These are phyloP conservation scores for Microtus oregoni DNA, from an alignment of 2,113 vertebrate species.

Conservation along the genomic window DNA sequence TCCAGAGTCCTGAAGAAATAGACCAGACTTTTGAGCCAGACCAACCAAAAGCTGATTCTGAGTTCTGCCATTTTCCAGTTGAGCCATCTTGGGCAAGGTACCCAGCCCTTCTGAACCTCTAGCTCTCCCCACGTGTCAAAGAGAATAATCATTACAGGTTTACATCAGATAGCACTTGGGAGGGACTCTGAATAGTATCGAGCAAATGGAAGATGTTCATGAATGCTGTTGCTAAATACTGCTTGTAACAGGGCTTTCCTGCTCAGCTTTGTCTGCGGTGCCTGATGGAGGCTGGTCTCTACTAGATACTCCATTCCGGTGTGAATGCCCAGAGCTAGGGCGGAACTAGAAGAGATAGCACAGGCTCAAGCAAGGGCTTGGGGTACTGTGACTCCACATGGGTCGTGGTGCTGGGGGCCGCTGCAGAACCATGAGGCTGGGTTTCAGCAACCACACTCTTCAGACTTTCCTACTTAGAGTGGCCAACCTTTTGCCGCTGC, in stretches of 20 bases:
- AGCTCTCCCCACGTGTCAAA: background rate
- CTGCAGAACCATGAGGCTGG: background rate
- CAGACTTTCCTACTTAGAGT: no score
- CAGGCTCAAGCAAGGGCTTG: background rate
- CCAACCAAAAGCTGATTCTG: background rate
- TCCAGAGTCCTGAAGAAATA: background rate
- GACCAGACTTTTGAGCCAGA: background rate
- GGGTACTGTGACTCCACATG: background rate
- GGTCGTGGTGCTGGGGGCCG: background rate
- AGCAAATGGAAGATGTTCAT: background rate
- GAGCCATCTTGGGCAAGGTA: background rate
- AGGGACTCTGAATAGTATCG: background rate
- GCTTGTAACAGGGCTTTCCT: background rate
- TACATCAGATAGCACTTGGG: background rate
- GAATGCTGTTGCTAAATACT: background rate
- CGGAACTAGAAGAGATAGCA: background rate
- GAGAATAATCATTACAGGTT: background rate
- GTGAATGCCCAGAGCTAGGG: background rate
- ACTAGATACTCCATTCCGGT: background rate
- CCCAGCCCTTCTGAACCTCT: background rate
- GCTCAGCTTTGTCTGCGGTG: background rate
- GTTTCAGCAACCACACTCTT: background rate
- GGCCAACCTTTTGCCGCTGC: no score
- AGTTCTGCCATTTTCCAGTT: background rate
- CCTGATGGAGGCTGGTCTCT: background rate